Evolutionary conservation across 2,797 vertebrate genomes (phyloP).

Genomic region (Steatocranus sp.): DNA sequence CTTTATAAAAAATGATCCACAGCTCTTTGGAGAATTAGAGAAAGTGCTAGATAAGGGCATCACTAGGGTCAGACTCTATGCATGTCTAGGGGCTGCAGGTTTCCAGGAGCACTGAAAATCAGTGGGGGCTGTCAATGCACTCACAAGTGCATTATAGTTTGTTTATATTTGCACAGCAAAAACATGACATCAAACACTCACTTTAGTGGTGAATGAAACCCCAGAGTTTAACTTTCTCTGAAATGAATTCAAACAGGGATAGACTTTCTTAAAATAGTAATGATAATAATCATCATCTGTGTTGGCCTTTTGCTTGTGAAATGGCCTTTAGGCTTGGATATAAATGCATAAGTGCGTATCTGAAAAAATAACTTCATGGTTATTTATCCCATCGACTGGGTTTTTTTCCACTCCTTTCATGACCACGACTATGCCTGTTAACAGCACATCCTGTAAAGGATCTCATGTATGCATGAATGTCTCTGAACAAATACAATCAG

Average conservation of each 20-base stretch:
- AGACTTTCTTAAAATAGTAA: not conserved
- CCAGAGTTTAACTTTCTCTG: not conserved
- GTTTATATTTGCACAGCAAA: conserved; percentile 19
- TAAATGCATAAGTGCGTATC: not conserved
- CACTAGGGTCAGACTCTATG: not conserved
- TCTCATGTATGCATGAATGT: not conserved
- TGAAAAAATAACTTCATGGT: not conserved
- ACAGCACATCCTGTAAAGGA: not conserved
- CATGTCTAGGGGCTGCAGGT: not conserved
- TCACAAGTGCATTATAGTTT: conserved; percentile 40
- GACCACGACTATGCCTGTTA: not conserved
- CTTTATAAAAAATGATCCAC: not conserved
- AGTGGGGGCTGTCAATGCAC: conserved; percentile 34
- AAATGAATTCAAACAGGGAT: not conserved
- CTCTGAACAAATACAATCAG: not conserved
- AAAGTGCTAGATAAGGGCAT: not conserved
- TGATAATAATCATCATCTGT: not conserved
- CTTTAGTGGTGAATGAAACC: not conserved
- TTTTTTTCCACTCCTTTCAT: not conserved
- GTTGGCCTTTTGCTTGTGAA: not conserved
- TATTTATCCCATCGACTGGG: not conserved
- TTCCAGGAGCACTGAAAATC: conserved; percentile 18
- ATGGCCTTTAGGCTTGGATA: not conserved
- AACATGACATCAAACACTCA: conserved; percentile 1
- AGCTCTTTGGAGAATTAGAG: not conserved